Evolutionary conservation across 1,140 invertebrate species (phyloP).

Genomic region (Harpegnathos saltator): DNA sequence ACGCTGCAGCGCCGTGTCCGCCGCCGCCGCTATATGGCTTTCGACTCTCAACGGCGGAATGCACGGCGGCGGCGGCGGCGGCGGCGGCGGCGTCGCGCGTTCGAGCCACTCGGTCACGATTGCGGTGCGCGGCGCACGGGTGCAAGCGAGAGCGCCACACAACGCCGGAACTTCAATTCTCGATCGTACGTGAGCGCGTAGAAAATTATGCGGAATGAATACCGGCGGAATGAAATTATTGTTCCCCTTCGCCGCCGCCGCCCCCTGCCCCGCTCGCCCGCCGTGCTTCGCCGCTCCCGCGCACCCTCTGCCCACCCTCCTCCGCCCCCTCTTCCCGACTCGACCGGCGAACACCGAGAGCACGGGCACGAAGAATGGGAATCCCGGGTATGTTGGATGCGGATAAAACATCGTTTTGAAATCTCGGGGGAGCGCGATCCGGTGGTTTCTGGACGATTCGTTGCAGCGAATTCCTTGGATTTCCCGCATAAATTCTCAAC

Average conservation of each 20-base stretch:
- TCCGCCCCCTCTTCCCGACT: not conserved
- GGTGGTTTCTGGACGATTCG: conserved; percentile 60
- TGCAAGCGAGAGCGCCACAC: conserved; percentile 8
- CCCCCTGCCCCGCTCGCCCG: not conserved
- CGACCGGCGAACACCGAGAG: no score
- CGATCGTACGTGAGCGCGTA: conserved; percentile 52
- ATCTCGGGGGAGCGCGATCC: conserved; percentile 51
- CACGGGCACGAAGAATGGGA: conserved; percentile 26
- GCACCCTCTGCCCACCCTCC: not conserved
- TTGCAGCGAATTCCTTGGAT: conserved; percentile 66
- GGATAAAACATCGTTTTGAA: conserved; percentile 63
- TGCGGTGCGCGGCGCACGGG: conserved; percentile 23
- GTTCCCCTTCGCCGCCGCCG: not conserved
- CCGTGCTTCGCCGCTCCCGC: no score
- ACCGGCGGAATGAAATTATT: conserved; percentile 54
- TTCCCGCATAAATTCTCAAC: conserved; percentile 69
- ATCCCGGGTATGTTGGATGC: conserved; percentile 54
- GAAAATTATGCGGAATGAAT: conserved; percentile 59
- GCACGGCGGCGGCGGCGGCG: no score
- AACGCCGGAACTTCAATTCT: conserved; percentile 55
- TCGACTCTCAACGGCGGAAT: conserved; percentile 17
- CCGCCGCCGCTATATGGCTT: conserved; percentile 5
- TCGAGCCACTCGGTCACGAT: conserved; percentile 55
- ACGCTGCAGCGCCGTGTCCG: not conserved
- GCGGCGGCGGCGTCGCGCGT: no score